phyloP scores from a whole-genome alignment of 2,113 vertebrate genomes.

The Thamnaconus septentrionalis region DNA sequence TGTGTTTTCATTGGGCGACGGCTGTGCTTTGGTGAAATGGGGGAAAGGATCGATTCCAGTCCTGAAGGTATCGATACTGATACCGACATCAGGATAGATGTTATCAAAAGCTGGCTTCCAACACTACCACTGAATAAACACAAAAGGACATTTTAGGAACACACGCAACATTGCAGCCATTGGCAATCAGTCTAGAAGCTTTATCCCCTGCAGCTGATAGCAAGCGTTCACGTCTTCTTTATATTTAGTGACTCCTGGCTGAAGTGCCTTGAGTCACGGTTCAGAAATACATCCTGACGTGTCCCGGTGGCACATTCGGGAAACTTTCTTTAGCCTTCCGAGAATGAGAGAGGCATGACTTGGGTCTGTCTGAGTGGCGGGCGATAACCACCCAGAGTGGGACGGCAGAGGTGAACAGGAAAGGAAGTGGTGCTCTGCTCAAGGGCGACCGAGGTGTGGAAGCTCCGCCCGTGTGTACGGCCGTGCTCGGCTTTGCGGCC shows the following conservation, averaged over 20 bases:
- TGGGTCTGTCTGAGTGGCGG: constrained; percentile 52
- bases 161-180: too few species aligned
- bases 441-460: constrained; percentile 61
- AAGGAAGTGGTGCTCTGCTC: constrained; percentile 59
- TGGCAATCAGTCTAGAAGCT: not conserved
- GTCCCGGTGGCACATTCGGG: constrained; percentile 28
- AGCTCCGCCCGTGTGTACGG: constrained; percentile 11
- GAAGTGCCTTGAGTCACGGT: constrained; percentile 41
- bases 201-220: not conserved
- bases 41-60: too few species aligned
- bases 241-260: not conserved
- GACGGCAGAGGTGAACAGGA: constrained; percentile 76
- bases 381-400: constrained; percentile 71
- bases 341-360: constrained; percentile 24
- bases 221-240: not conserved
- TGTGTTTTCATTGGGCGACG: too few species aligned
- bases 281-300: constrained; percentile 59
- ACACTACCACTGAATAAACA: too few species aligned
- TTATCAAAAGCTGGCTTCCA: too few species aligned
- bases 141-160: too few species aligned
- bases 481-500: not conserved
- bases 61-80: too few species aligned
- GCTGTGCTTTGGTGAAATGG: too few species aligned
- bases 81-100: too few species aligned
- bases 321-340: constrained; percentile 32